Evolutionary conservation across 2,113 vertebrate genomes (phyloP).

Genomic region (Willisornis vidua): DNA sequence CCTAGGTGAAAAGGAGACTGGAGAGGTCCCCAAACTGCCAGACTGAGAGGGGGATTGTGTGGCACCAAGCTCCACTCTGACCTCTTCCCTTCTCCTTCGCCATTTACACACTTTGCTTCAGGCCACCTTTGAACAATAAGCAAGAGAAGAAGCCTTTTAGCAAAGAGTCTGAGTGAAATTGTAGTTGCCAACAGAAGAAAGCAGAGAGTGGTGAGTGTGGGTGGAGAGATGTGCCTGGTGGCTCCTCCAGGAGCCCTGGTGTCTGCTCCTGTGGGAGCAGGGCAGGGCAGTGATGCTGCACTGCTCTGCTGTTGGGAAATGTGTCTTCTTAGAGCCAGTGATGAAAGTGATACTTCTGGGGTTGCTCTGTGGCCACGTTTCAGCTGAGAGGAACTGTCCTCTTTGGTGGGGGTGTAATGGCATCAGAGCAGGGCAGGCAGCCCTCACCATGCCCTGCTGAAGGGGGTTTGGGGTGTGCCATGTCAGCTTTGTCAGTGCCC

Average conservation of each 20-base stretch:
- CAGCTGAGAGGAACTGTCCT: background rate
- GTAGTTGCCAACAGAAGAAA: background rate
- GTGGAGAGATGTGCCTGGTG: background rate
- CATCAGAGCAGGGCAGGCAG: background rate
- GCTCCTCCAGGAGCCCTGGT: background rate
- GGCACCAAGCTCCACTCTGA: accelerated
- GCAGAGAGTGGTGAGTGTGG: background rate
- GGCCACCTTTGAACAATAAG: background rate
- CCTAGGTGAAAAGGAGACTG: constrained; percentile 46
- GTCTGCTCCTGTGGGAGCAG: background rate
- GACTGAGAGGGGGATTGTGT: background rate
- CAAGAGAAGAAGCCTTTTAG: background rate
- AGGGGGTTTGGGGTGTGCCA: background rate
- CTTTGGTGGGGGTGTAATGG: background rate
- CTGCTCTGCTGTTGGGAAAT: background rate
- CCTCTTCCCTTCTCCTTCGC: background rate
- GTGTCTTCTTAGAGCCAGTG: background rate
- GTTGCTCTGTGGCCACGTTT: background rate
- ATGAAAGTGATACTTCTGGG: background rate
- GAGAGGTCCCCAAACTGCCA: constrained; percentile 46
- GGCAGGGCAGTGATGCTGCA: background rate
- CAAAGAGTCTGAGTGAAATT: background rate
- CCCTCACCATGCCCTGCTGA: background rate
- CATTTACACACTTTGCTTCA: background rate
- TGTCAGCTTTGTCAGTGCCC: background rate